Evolutionary conservation across 2,113 vertebrate genomes (phyloP), one percentile per base, ranked within the genome.

Genomic region (Tragelaphus strepsiceros): DNA sequence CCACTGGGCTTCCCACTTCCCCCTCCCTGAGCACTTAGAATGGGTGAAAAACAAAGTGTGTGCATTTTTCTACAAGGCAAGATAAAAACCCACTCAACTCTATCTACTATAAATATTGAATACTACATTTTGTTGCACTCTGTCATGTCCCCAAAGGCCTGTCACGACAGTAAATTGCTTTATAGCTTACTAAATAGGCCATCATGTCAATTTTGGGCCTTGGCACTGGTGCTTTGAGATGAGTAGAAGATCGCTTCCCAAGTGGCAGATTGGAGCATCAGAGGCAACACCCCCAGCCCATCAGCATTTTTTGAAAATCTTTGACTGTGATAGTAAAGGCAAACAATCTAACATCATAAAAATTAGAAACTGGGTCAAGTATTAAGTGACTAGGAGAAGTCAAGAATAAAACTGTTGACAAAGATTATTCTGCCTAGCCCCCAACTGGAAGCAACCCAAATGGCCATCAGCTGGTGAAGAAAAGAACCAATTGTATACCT

Each of bases 81-180:
- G 39, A 90, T 89, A 64, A 51, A 94, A 97, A 88, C 26, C 17
- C 15, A 21, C 51, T 56, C 91, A 64, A 58, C 24, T 98, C 49
- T 21, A 83, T 53, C 85, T 87, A 53, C 90, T 91, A 26, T 78
- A 85, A 97, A 88, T 58, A 95, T 46, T 80, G 88, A 54, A 93
- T 67, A 35, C 77, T 74, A 90, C 39, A 58, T 64, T 97, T 95
- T 62, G 51, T 43, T 51, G 19, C 53, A 32, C 87, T 74, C 62
- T 95, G 84, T 58, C 54, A 22, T 11, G 89, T 46, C 88, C 93
- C 88, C 1, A 43, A 59, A 94, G 92, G 96, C 91, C 96, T 89
- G 12, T 0, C 39, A 64, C 54, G 88, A 89, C 1, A 71, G 62
- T 62, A 13, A 95, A 96, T 35, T 51, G 39, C 0, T 90, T 11